phyloP scores from a whole-genome alignment of 2,888 invertebrate species.

The Chaetoderma sp. region DNA sequence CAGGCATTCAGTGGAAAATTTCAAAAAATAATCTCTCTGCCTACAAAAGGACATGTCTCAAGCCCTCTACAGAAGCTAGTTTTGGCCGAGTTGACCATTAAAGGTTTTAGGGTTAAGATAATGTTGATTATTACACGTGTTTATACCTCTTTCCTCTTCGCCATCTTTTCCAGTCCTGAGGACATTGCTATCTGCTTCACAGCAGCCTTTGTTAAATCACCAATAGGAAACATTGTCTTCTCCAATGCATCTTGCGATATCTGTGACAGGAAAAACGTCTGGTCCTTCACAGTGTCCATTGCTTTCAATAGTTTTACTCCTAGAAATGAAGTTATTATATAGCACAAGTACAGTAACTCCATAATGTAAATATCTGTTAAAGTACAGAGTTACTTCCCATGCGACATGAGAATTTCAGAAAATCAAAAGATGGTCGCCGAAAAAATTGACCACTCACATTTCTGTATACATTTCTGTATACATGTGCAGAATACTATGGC shows the following conservation, averaged over 20 bases:
- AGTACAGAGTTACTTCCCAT: neutral
- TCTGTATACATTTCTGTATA: no score
- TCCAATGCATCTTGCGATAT: slow-evolving; percentile 82
- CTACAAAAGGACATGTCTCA: no score
- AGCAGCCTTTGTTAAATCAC: slow-evolving; percentile 79
- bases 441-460: no score
- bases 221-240: slow-evolving; percentile 92
- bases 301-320: slow-evolving; percentile 81
- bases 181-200: slow-evolving; percentile 84
- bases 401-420: no score
- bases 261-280: slow-evolving; percentile 94
- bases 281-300: slow-evolving; percentile 86
- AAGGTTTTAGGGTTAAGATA: no score
- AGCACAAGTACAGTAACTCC: neutral
- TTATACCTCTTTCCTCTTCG: slow-evolving; percentile 64
- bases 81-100: no score
- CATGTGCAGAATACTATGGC: no score
- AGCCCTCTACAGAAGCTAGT: no score
- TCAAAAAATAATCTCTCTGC: no score
- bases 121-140: neutral
- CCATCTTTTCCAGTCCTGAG: slow-evolving; percentile 72
- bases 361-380: neutral
- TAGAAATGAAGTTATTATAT: no score
- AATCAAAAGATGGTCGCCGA: no score
- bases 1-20: no score